These are phyloP conservation scores for Steinernema scapterisci DNA, from an alignment of 2,888 invertebrate species.

Conservation along the genomic window DNA sequence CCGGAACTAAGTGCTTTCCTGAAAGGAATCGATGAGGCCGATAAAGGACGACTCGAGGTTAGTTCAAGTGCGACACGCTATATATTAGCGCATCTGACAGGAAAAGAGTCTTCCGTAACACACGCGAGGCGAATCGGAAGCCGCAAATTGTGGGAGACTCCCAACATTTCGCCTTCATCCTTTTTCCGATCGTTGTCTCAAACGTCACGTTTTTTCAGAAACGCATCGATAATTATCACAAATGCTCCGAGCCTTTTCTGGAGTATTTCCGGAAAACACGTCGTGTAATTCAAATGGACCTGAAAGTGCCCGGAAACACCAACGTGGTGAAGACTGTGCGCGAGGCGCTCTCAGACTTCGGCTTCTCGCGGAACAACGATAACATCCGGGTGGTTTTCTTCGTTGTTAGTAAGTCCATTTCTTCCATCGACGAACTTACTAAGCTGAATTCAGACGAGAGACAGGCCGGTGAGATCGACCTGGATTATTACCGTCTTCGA, in stretches of 20 bases:
- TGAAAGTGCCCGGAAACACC: constrained; percentile 47
- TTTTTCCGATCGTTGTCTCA: background rate
- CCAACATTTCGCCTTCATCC: constrained; percentile 6
- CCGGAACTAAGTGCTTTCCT: constrained; percentile 58
- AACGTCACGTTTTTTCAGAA: constrained; percentile 47
- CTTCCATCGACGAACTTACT: background rate
- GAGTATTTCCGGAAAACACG: constrained; percentile 56
- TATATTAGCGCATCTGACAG: background rate
- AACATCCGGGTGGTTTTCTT: constrained; percentile 54
- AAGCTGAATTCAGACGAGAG: constrained; percentile 41
- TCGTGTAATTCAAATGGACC: constrained; percentile 54
- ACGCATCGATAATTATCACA: constrained; percentile 58
- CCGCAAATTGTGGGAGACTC: background rate
- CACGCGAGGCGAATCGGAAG: background rate
- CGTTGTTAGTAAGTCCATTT: constrained; percentile 41
- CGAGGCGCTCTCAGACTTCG: constrained; percentile 46
- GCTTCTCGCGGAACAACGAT: constrained; percentile 53
- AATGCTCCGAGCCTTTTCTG: constrained; percentile 60
- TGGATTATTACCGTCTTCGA: constrained; percentile 48
- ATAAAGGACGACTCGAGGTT: constrained; percentile 61
- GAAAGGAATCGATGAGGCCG: constrained; percentile 63
- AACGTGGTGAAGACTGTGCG: constrained; percentile 48
- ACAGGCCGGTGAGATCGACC: constrained; percentile 47
- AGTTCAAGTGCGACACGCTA: constrained; percentile 35
- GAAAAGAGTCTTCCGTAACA: constrained; percentile 6